These are phyloP conservation scores for Triplophysa rosa DNA, from an alignment of 2,113 vertebrate genomes.

Conservation along the genomic window DNA sequence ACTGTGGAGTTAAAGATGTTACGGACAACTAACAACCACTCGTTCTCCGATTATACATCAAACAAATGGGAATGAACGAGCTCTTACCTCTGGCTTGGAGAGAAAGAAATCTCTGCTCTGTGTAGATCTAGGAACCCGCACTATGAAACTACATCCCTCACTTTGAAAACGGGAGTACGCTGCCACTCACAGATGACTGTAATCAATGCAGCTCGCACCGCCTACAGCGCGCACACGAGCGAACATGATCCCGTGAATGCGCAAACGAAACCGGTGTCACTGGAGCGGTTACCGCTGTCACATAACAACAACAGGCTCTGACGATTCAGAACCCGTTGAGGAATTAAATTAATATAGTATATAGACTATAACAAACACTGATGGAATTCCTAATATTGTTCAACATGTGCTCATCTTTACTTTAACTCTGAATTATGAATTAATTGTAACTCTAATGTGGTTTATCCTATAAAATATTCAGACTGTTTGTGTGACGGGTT, in stretches of 20 bases:
- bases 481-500: neutral
- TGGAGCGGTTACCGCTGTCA: neutral
- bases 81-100: conserved; percentile 46
- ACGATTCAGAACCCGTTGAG: neutral
- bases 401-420: neutral
- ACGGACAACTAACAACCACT: neutral
- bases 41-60: neutral
- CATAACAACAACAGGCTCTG: neutral
- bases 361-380: neutral
- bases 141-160: conserved; percentile 16
- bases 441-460: neutral
- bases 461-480: neutral
- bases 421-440: neutral
- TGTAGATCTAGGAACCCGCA: neutral
- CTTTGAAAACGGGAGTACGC: neutral
- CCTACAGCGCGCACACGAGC: conserved; percentile 43
- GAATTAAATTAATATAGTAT: too few relatives aligned
- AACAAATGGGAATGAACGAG: neutral
- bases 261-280: conserved; percentile 25
- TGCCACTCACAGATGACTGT: conserved; percentile 27
- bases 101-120: neutral
- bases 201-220: conserved; percentile 28
- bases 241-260: conserved; percentile 30
- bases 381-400: neutral
- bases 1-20: neutral